Conservation (phyloP, 2,888 invertebrate genomes). For the Rhamphomyia laevipes region DNA sequence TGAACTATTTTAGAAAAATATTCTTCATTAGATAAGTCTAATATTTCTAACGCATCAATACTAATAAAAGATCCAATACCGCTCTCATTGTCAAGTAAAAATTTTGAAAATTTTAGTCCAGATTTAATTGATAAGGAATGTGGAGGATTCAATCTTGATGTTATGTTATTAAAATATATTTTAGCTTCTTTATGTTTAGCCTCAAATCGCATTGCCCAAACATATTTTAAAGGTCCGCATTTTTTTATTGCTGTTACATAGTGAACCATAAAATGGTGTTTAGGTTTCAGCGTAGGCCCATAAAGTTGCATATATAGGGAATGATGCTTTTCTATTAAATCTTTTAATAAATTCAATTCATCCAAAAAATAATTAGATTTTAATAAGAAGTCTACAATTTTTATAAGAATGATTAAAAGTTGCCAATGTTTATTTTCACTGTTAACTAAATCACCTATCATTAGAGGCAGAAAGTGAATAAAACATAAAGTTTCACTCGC, state of each 20-base stretch:
- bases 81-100: conserved; percentile 6
- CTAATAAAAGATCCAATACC: not conserved
- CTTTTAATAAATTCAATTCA: conserved; percentile 1
- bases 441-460: conserved; percentile 16
- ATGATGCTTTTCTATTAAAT: conserved; percentile 10
- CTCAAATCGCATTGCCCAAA: conserved; percentile 10
- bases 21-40: not conserved
- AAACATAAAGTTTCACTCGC: conserved; percentile 14
- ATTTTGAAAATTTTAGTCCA: conserved; percentile 9
- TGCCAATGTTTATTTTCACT: conserved; percentile 11
- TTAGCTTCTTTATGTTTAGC: conserved; percentile 11
- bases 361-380: conserved; percentile 5
- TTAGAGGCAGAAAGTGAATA: conserved; percentile 13
- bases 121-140: conserved; percentile 9
- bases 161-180: conserved; percentile 7
- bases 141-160: conserved; percentile 8
- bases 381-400: conserved; percentile 11
- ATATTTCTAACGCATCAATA: not conserved
- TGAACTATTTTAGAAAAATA: conserved; percentile 5
- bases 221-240: conserved; percentile 11
- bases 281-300: conserved; percentile 11
- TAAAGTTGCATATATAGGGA: conserved; percentile 9
- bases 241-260: conserved; percentile 10
- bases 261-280: conserved; percentile 12
- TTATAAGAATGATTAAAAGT: conserved; percentile 5